phyloP scores from a whole-genome alignment of 2,888 invertebrate genomes.

The Harpalus rubripes region DNA sequence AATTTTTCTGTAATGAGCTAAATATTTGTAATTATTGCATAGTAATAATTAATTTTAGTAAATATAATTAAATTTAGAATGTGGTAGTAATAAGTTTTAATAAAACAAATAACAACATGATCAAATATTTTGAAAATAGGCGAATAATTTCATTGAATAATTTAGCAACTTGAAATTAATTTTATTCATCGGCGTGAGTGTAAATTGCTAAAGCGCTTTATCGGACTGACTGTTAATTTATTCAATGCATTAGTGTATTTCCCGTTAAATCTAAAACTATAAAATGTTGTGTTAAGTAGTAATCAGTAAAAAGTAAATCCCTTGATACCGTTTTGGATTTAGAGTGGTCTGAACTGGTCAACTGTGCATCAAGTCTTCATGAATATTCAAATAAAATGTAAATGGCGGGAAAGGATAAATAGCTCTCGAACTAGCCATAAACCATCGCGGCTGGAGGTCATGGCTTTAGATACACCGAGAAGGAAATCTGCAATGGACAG shows the following conservation, averaged over 20 bases:
- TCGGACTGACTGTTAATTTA: constrained; percentile 1
- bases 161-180: constrained; percentile 5
- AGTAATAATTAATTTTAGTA: neutral
- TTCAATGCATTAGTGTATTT: constrained; percentile 24
- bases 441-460: constrained; percentile 67
- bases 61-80: neutral
- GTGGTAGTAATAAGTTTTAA: neutral
- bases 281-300: constrained; percentile 49
- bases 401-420: constrained; percentile 70
- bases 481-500: neutral
- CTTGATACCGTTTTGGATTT: constrained; percentile 56
- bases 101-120: neutral
- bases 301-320: constrained; percentile 44
- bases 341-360: constrained; percentile 49
- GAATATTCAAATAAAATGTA: constrained; percentile 71
- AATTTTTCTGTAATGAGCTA: neutral
- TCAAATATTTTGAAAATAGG: constrained; percentile 28
- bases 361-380: constrained; percentile 69
- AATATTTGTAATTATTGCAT: neutral
- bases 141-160: constrained; percentile 8
- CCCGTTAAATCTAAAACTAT: constrained; percentile 43
- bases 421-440: constrained; percentile 70
- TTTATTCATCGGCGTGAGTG: neutral
- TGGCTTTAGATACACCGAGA: neutral
- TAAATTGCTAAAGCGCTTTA: neutral